phyloP scores from a whole-genome alignment of 2,888 invertebrate species.

The Heteromyza rotundicornis region DNA sequence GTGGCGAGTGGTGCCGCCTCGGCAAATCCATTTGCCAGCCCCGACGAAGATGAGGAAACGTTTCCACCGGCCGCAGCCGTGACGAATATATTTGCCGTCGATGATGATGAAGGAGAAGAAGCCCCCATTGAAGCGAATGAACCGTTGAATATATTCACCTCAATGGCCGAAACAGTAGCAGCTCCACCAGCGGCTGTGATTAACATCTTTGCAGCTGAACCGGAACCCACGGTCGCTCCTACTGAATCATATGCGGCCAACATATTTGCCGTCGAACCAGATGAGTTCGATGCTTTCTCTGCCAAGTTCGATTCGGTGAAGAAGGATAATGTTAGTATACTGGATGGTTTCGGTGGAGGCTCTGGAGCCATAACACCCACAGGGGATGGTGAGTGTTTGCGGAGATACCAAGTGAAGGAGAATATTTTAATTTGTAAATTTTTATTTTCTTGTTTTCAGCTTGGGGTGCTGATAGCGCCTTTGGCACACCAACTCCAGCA shows the following conservation, averaged over 20 bases:
- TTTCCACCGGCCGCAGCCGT: conserved; percentile 42
- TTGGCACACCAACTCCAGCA: conserved; percentile 51
- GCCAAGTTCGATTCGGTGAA: conserved; percentile 79
- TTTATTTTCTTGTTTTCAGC: conserved; percentile 40
- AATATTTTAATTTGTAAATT: not conserved
- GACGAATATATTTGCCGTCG: conserved; percentile 47
- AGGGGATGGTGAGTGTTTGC: conserved; percentile 52
- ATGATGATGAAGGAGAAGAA: conserved; percentile 36
- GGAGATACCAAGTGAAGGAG: not conserved
- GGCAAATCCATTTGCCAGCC: conserved; percentile 65
- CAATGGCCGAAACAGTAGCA: conserved; percentile 16
- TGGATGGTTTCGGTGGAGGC: conserved; percentile 57
- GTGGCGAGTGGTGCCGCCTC: conserved; percentile 56
- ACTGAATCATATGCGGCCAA: conserved; percentile 39
- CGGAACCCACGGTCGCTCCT: conserved; percentile 34
- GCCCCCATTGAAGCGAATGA: not conserved
- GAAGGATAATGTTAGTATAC: conserved; percentile 59
- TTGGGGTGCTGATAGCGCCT: conserved; percentile 61
- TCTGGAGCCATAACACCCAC: conserved; percentile 58
- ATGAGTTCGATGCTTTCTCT: conserved; percentile 86
- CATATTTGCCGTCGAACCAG: conserved; percentile 63
- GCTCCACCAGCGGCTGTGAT: conserved; percentile 35
- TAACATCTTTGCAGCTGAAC: conserved; percentile 35
- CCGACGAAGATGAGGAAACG: conserved; percentile 58
- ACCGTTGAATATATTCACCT: conserved; percentile 26